A percentile compares a stretch with the other conserved stretches of the same genome.
These are phyloP conservation scores for Heliconius ismenius DNA, from an alignment of 2,888 invertebrate genomes.

Conservation along the genomic window DNA sequence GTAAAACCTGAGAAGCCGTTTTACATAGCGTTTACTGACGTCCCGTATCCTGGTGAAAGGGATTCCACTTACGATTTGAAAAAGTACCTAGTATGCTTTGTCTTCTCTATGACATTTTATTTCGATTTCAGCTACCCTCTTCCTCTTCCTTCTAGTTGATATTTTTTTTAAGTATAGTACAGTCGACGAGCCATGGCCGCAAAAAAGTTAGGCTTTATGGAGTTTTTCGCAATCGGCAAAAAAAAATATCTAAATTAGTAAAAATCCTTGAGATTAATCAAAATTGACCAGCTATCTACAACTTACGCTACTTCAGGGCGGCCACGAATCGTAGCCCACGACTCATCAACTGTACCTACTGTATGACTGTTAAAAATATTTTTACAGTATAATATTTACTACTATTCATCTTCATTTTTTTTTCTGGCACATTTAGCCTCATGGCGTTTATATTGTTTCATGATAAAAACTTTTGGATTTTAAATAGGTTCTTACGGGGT, in stretches of 20 bases:
- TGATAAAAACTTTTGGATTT: constrained; percentile 1
- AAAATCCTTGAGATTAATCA: no score
- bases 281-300: no score
- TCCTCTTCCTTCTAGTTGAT: neutral
- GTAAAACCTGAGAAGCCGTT: constrained; percentile 56
- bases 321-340: no score
- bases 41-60: constrained; percentile 68
- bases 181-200: no score
- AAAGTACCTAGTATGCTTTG: constrained; percentile 52
- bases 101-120: neutral
- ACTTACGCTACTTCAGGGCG: no score
- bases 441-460: neutral
- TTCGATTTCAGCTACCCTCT: neutral
- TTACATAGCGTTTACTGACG: constrained; percentile 68
- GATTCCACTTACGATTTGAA: constrained; percentile 67
- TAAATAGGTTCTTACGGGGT: constrained; percentile 62
- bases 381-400: neutral
- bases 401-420: neutral
- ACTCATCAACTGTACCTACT: no score
- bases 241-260: no score
- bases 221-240: no score
- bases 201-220: no score
- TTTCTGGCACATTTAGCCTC: neutral
- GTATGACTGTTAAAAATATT: neutral
- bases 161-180: no score